Evolutionary conservation across 2,888 invertebrate species (phyloP).

Genomic region (Hermaeophaga mercurialis): DNA sequence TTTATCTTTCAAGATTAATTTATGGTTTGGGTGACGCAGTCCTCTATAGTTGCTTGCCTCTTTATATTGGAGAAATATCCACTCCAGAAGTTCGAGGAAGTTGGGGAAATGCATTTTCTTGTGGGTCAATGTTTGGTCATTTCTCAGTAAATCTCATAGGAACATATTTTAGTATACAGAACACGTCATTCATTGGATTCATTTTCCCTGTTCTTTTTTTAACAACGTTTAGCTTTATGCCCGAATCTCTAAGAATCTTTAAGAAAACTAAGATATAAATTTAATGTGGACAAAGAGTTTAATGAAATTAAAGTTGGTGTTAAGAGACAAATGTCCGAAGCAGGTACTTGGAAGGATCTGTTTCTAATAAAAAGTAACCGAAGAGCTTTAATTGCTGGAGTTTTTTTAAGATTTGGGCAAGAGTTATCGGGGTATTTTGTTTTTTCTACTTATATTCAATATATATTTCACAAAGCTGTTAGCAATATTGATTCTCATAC

Average conservation of each 20-base stretch:
- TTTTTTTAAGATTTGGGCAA: slow-evolving; percentile 46
- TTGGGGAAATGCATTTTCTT: slow-evolving; percentile 16
- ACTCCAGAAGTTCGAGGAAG: slow-evolving; percentile 24
- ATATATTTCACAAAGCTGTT: slow-evolving; percentile 49
- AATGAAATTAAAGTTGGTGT: slow-evolving; percentile 41
- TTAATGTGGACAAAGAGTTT: slow-evolving; percentile 45
- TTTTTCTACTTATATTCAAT: slow-evolving; percentile 46
- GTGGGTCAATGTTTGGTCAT: slow-evolving; percentile 5
- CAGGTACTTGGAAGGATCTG: slow-evolving; percentile 47
- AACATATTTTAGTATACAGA: slow-evolving; percentile 51
- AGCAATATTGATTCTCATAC: slow-evolving; percentile 45
- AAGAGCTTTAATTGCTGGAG: slow-evolving; percentile 44
- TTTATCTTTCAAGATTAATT: slow-evolving; percentile 44
- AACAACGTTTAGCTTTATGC: slow-evolving; percentile 64
- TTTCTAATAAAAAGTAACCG: slow-evolving; percentile 44
- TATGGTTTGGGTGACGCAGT: slow-evolving; percentile 42
- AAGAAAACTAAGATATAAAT: slow-evolving; percentile 39
- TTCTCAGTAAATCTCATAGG: slow-evolving; percentile 16
- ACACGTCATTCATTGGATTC: slow-evolving; percentile 62
- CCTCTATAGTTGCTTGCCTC: slow-evolving; percentile 32
- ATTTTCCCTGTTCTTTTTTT: slow-evolving; percentile 64
- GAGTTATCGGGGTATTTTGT: slow-evolving; percentile 46
- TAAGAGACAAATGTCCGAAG: slow-evolving; percentile 48
- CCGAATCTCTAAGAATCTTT: slow-evolving; percentile 59
- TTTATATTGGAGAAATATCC: slow-evolving; percentile 27